These are phyloP conservation scores for Halcyon badia DNA, from an alignment of 2,797 vertebrate species.

Conservation along the genomic window DNA sequence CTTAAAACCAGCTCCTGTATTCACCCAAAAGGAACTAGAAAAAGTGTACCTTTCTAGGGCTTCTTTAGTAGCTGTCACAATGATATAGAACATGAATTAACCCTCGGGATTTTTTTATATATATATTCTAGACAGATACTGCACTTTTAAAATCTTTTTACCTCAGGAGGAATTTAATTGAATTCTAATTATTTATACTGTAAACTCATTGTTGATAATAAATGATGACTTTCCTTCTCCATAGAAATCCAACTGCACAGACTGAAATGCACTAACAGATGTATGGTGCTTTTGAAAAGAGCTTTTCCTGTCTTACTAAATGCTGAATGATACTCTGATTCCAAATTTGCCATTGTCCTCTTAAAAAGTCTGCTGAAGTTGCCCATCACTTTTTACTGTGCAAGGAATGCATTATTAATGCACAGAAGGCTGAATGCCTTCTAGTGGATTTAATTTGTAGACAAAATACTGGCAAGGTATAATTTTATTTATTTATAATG, in stretches of 20 bases:
- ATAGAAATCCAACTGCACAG: background rate
- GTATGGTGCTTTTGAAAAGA: background rate
- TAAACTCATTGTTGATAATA: background rate
- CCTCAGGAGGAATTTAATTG: background rate
- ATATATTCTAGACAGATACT: background rate
- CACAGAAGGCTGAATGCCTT: background rate
- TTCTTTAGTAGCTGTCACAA: background rate
- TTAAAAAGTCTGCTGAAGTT: background rate
- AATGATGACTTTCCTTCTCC: background rate
- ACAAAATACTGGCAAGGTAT: background rate
- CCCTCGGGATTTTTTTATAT: background rate
- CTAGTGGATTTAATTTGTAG: background rate
- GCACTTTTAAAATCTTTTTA: background rate
- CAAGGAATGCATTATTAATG: background rate
- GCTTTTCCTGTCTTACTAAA: background rate
- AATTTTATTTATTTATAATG: background rate
- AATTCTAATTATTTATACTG: background rate
- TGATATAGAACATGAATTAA: background rate
- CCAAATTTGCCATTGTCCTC: background rate
- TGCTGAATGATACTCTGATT: background rate
- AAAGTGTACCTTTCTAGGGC: background rate
- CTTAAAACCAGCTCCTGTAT: background rate
- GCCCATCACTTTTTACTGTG: background rate
- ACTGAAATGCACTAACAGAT: background rate
- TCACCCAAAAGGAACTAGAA: background rate